Base-by-base conservation (phyloP, 2,113 vertebrate genomes). In the Lasiurus borealis region DNA sequence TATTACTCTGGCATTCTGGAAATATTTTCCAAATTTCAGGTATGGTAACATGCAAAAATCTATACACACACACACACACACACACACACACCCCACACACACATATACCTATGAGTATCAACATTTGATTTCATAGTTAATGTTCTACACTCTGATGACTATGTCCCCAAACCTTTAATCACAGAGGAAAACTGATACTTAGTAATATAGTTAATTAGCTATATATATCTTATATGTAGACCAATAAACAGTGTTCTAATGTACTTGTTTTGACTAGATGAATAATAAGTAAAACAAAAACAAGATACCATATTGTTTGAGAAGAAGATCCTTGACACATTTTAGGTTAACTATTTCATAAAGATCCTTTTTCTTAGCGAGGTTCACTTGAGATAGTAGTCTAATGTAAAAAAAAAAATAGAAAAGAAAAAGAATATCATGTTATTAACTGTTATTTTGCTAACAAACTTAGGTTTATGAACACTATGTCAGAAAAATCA, bases 401-500 rank as follows among this genome's bases (percentile, higher is more conserved):
- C 91, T 94, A 96, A 96, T 40, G 50, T 96, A 87, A 64, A 78
- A 62, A 59, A 69, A 62, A 68, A 50, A 52, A 66, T 36, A 21
- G 6, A 50, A 36, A 8, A 4, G 96, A 91, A 34, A 94, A 13
- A 90, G 18, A 75, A 0, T 88, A 13, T 83, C 86, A 95, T 97
- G 29, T 92, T 95, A 44, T 40, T 75, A 91, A 88, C 15, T 68
- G 13, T 69, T 19, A 71, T 97, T 96, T 94, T 92, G 52, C 62
- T 86, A 69, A 92, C 40, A 62, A 52, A 90, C 86, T 94, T 62
- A 4, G 94, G 96, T 92, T 77, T 97, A 82, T 90, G 34, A 87
- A 46, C 88, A 83, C 90, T 93, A 90, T 34, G 31, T 36, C 27
- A 86, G 46, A 85, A 71, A 92, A 93, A 95, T 90, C 44, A 83